Percentiles rank a stretch among this genome's conserved stretches.
phyloP scores from a whole-genome alignment of 2,797 vertebrate genomes.

The Synaphobranchus kaupii region DNA sequence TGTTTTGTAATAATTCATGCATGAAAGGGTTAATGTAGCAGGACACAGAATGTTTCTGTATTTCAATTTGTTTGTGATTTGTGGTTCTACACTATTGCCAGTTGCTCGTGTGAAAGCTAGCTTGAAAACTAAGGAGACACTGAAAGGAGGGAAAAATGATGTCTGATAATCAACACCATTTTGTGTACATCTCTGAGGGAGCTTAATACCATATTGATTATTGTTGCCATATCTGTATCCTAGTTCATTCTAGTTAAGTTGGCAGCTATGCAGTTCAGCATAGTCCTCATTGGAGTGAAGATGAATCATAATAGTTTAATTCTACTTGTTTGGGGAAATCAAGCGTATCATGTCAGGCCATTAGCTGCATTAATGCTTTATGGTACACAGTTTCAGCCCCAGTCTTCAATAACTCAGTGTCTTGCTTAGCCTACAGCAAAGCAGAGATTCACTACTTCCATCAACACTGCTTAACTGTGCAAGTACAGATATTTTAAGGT shows the following conservation, averaged over 20 bases:
- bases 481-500: neutral
- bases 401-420: neutral
- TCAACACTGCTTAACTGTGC: neutral
- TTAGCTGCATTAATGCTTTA: neutral
- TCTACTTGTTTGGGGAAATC: neutral
- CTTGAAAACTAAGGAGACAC: neutral
- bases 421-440: neutral
- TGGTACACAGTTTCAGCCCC: neutral
- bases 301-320: neutral
- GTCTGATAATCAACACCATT: neutral
- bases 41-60: neutral
- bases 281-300: neutral
- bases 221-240: neutral
- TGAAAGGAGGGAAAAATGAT: no score
- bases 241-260: neutral
- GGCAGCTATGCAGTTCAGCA: neutral
- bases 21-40: no score
- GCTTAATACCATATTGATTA: neutral
- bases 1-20: no score
- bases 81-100: neutral
- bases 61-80: neutral
- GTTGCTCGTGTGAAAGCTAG: neutral
- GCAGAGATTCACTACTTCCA: neutral
- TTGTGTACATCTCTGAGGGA: neutral
- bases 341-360: neutral